Evolutionary conservation across 2,113 vertebrate genomes (phyloP), one percentile per base, ranked within the genome.

Genomic region (Hyperopisus bebe): DNA sequence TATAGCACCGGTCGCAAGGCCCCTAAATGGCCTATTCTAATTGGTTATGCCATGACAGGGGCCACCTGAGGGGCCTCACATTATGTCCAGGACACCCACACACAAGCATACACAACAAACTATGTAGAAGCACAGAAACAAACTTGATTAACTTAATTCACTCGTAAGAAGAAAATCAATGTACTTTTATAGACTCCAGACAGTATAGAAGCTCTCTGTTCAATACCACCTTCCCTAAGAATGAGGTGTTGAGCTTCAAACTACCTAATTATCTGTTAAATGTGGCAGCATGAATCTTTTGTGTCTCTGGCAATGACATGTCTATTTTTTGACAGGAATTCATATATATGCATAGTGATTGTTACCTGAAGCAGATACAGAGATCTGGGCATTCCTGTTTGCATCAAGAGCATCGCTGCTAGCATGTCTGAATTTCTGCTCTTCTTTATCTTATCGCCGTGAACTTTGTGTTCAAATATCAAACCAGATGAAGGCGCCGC

Each of bases 381-480:
- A 48, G 21, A 21, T 50, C 13, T 17, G 44, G 39, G 46, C 35
- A 24, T 39, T 44, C 35, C 55, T 62, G 13, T 19, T 35, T 35
- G 1, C 24, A 53, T 55, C 10, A 39, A 53, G 17, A n/a, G 24
- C 19, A 19, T 90, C 91, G 92, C 93, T 92, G 91, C 94, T 94
- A 90, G 93, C 93, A 94, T 94, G 95, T 95, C 95, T 94, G 95
- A 91, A 93, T 89, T 89, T 92, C 89, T 91, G 62, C 87, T 89
- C 66, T 87, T 94, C 94, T 93, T 95, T 93, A 94, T 95, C 92
- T 93, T 93, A 92, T 93, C 93, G 91, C 94, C 91, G 88, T 91
- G 92, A 95, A 95, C 91, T 94, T 95, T 94, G 82, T 88, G 39
- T 89, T 89, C 90, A 66, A 70, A 62, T 89, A 91, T 51, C 90